Percentiles rank a stretch among this genome's conserved stretches.
These are phyloP conservation scores for Sebastes glaucus DNA, from an alignment of 2,797 vertebrate genomes.

Conservation along the genomic window DNA sequence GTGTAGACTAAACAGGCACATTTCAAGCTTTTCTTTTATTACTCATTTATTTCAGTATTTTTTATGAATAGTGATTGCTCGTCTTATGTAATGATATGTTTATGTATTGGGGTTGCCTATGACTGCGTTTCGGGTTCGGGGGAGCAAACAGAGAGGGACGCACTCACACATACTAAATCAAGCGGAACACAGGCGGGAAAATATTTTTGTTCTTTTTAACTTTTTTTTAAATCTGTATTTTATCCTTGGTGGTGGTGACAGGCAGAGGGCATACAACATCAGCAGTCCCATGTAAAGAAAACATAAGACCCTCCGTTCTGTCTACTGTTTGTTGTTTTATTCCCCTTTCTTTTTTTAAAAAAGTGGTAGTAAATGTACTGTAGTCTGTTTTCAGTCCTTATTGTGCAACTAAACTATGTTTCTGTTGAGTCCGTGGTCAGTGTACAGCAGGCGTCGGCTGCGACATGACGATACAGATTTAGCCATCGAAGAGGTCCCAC, in stretches of 20 bases:
- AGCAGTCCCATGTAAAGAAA: slow-evolving; percentile 35
- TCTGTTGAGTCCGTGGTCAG: slow-evolving; percentile 60
- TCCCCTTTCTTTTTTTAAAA: slow-evolving; percentile 26
- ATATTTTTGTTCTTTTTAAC: slow-evolving; percentile 1
- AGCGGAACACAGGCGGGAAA: slow-evolving; percentile 28
- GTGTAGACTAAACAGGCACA: slow-evolving; percentile 53
- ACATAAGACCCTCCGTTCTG: slow-evolving; percentile 23
- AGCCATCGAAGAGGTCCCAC: slow-evolving; percentile 42
- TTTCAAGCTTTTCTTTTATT: slow-evolving; percentile 56
- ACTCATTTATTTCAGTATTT: slow-evolving; percentile 49
- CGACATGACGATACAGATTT: slow-evolving; percentile 17
- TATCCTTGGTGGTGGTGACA: slow-evolving; percentile 48
- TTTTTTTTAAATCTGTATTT: slow-evolving; percentile 21
- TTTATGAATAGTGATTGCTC: slow-evolving; percentile 58
- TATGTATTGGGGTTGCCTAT: slow-evolving; percentile 48
- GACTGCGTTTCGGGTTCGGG: slow-evolving; percentile 29
- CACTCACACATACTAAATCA: slow-evolving; percentile 23
- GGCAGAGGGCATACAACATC: slow-evolving; percentile 20
- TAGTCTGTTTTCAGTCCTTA: slow-evolving; percentile 67
- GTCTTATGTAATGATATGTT: slow-evolving; percentile 55
- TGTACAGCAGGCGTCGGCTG: slow-evolving; percentile 44
- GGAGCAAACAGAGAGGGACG: slow-evolving; percentile 15
- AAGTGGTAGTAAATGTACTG: slow-evolving; percentile 57
- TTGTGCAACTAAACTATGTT: slow-evolving; percentile 65
- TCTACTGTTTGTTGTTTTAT: slow-evolving; percentile 53